Base-by-base conservation (phyloP, 2,888 invertebrate genomes). In the Sarcophaga caerulescens region DNA sequence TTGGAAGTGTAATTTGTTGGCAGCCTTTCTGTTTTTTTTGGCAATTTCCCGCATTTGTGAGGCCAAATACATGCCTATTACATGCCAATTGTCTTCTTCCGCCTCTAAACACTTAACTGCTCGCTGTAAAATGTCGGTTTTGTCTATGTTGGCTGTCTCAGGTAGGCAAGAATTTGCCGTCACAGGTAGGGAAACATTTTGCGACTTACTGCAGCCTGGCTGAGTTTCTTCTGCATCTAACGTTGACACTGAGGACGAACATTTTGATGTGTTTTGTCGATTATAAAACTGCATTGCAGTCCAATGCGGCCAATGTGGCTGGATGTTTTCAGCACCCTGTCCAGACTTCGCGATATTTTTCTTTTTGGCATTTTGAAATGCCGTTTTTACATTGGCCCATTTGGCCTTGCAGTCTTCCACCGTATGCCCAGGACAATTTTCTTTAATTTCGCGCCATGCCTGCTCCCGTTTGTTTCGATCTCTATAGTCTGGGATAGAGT, bases 301-400 rank as follows among this genome's bases (percentile, higher is more conserved):
- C 25, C 25, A 76, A 35, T 71, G 71, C 10, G 71, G 71, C 25
- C 25, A 76, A 59, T 71, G 71, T 59, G 71, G 71, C n/a, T 71
- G 23, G 5, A 35, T 23, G 25, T 71, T 57, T 52, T 52, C 71
- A 8, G 71, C 71, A 19, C 71, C 71, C 23, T 71, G 71, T 2
- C 59, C 75, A 74, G 68, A 81, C 60, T 81, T 69, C 47, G 68
- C 60, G n/a, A 69, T 75, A 4, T 25, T 25, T 44, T 44, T 75
- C n/a, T 80, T 81, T 63, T 81, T 81, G 6, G 68, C 74, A 45
- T 75, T 74, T 62, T 69, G 75, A n/a, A n/a, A n/a, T n/a, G n/a
- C n/a, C n/a, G n/a, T n/a, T n/a, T n/a, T 75, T 4, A 68, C 17
- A 71, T 73, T 80, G n/a, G 63, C 63, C 65, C 75, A 65, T 75